Evolutionary conservation across 2,797 vertebrate genomes (phyloP).

Genomic region (Crax fasciolata): DNA sequence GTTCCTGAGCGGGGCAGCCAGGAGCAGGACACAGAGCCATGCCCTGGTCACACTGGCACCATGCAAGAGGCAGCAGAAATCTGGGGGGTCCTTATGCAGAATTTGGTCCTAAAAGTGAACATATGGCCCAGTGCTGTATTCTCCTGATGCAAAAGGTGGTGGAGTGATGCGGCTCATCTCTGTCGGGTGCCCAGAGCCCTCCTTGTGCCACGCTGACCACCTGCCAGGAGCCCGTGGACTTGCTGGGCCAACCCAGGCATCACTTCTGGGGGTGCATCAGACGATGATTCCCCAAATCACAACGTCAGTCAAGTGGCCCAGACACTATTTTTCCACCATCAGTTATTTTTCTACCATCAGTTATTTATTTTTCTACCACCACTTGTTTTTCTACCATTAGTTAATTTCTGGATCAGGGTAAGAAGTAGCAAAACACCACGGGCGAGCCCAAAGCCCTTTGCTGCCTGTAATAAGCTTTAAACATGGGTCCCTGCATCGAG

Average conservation of each 20-base stretch:
- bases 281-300: background rate
- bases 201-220: fast-evolving
- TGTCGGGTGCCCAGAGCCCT: background rate
- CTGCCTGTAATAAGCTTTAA: background rate
- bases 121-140: background rate
- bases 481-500: fast-evolving
- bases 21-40: fast-evolving
- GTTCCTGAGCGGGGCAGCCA: background rate
- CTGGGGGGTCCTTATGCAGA: background rate
- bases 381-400: background rate
- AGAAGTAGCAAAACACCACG: background rate
- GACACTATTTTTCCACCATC: background rate
- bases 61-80: background rate
- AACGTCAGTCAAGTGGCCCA: background rate
- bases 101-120: background rate
- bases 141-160: background rate
- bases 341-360: background rate
- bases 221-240: fast-evolving
- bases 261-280: background rate
- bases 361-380: background rate
- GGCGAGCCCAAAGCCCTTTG: background rate
- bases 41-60: background rate
- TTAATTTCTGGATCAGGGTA: background rate
- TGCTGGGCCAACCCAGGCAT: background rate
- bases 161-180: background rate